Base-by-base conservation (phyloP, 2,888 invertebrate genomes). In the Melangyna quadrimaculata region DNA sequence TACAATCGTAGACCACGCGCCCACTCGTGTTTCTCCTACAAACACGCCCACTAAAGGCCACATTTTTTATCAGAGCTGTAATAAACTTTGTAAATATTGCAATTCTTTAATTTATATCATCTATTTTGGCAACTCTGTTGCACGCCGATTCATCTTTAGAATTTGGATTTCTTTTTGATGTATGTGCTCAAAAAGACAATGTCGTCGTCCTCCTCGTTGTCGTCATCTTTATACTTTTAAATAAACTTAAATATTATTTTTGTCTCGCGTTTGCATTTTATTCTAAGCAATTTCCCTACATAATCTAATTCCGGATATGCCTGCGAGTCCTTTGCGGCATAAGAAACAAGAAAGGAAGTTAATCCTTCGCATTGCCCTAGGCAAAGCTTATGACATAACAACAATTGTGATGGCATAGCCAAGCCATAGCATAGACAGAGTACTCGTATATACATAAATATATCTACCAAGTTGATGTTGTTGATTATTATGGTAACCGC, bases 291-390 rank as follows among this genome's bases (percentile, higher is more conserved):
- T 74, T 84, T 71, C 83, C 79, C 53, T 29, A 32, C 43, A 65
- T 80, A 79, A 79, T 84, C 80, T 80, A 75, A 79, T 84, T 75
- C 71, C 79, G 83, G 83, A 84, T 75, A 75, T 79, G 59, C 45
- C 59, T 73, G 17, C 17, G 17, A 70, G 37, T 29, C 24, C 55
- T 27, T 37, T 55, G 24, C 9, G 51, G 19, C 48, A 32, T 40
- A 32, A 29, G 53, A 19, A 43, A 27, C 6, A 22, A 12, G 35
- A 22, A 27, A 24, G n/a, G 45, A 51, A 78, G 70, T 27, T 65
- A 19, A 70, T 79, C 40, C 67, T 59, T 65, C 65, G 45, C 43
- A 67, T 65, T 61, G 74, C 83, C 59, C 57, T 43, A 43, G 74
- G 83, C 70, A 57, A 12, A 55, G 71, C 70, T 48, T 72, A 73